A percentile compares a stretch with the other conserved stretches of the same genome.
Conservation (phyloP, 2,113 vertebrate genomes). For the Entosphenus tridentatus region DNA sequence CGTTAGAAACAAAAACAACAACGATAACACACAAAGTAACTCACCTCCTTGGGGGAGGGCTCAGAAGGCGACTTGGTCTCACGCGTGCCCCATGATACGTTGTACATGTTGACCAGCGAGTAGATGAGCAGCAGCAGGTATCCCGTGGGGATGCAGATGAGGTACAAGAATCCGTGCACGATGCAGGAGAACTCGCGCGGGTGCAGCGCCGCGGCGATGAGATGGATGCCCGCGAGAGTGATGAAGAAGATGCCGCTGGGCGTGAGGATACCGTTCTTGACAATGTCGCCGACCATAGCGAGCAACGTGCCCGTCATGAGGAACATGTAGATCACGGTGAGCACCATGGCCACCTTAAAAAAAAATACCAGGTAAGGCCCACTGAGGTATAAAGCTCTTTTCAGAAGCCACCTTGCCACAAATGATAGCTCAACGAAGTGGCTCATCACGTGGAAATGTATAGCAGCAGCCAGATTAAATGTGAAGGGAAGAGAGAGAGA, state of each 20-base stretch:
- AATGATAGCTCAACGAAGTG: neutral
- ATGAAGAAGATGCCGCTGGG: conserved; percentile 36
- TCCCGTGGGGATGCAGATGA: conserved; percentile 41
- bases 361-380: neutral
- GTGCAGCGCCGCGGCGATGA: conserved; percentile 30
- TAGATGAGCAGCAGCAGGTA: conserved; percentile 42
- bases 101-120: conserved; percentile 40
- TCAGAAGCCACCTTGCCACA: neutral
- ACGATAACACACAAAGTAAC: too few species aligned
- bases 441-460: neutral
- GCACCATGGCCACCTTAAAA: neutral
- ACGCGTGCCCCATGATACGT: conserved; percentile 40
- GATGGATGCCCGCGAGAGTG: conserved; percentile 26
- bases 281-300: conserved; percentile 28
- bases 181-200: conserved; percentile 31
- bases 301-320: neutral
- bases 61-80: conserved; percentile 17
- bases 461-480: too few species aligned
- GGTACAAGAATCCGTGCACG: conserved; percentile 38
- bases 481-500: too few species aligned
- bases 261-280: conserved; percentile 29
- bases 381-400: neutral
- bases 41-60: neutral
- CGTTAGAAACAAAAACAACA: too few species aligned
- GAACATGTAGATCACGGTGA: neutral